phyloP scores from a whole-genome alignment of 2,113 vertebrate species.

The Myrmophylax atrothorax region DNA sequence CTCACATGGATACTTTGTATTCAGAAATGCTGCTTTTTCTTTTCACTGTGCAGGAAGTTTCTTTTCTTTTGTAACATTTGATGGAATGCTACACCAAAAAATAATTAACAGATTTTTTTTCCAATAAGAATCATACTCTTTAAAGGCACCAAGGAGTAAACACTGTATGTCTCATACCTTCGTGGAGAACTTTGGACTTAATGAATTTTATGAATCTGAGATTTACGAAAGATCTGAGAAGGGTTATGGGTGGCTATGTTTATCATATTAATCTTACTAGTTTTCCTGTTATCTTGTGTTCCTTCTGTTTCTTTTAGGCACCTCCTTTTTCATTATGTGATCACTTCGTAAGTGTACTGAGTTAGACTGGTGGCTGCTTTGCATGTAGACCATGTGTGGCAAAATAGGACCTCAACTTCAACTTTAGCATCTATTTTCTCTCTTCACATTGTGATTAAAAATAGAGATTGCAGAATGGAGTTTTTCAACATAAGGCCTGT shows the following conservation, averaged over 20 bases:
- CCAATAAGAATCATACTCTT: background rate
- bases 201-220: background rate
- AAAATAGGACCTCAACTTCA: background rate
- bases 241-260: background rate
- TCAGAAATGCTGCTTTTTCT: constrained; percentile 19
- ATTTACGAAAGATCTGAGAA: background rate
- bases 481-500: background rate
- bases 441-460: background rate
- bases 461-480: background rate
- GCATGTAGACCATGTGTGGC: background rate
- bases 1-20: background rate
- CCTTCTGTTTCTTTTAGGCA: background rate
- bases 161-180: background rate
- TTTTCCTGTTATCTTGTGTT: background rate
- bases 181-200: background rate
- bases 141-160: background rate
- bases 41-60: constrained; percentile 20
- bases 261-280: background rate
- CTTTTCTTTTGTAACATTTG: background rate
- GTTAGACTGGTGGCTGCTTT: background rate
- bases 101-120: background rate
- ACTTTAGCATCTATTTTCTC: background rate
- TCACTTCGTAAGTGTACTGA: background rate
- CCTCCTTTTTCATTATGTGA: background rate
- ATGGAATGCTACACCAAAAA: background rate